Base-by-base conservation (phyloP, 2,888 invertebrate genomes). In the Agrochola circellaris region DNA sequence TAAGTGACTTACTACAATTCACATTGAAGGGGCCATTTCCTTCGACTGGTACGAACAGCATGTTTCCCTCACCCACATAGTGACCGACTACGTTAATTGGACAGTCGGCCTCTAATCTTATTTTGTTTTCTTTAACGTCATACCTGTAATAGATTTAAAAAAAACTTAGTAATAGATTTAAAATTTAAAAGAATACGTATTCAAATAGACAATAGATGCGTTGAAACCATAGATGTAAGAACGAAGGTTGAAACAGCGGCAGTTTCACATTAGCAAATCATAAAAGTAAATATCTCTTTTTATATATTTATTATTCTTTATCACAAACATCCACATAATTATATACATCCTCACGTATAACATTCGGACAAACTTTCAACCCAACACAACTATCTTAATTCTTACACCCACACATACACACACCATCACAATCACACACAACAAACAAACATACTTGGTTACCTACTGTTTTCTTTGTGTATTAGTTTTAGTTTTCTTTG, bases 21-120 rank as follows among this genome's bases (percentile, higher is more conserved):
- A 87, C 81, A 3, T 11, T 0, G 73, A 86, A 88, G 17, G 78
- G 60, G 15, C 87, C 88, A 0, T 69, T n/a, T 45, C 88, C 87
- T 45, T 66, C 60, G 13, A 82, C 7, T 1, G 76, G 75, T n/a
- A 66, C 1, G 17, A 34, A 5, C 0, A 87, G 6, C 0, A 87
- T 23, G 4, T 75, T 30, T 2, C 87, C 87, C 17, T 45, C 17
- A 17, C 62, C 62, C 0, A 20, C 62, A 56, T 88, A 88, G 4
- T 66, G 4, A 2, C 88, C 87, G 0, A 13, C 2, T 5, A 75
- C 56, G 0, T 79, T 13, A 13, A 86, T 62, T 11, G 88, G 87
- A 20, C 73, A 77, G 0, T 82, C 84, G 0, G 13, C 58, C 0
- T 38, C 56, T 2, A 84, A 0, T 13, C 20, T 13, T n/a, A 84